Conservation (phyloP, 2,888 invertebrate genomes). For the Drosophila rellima region DNA sequence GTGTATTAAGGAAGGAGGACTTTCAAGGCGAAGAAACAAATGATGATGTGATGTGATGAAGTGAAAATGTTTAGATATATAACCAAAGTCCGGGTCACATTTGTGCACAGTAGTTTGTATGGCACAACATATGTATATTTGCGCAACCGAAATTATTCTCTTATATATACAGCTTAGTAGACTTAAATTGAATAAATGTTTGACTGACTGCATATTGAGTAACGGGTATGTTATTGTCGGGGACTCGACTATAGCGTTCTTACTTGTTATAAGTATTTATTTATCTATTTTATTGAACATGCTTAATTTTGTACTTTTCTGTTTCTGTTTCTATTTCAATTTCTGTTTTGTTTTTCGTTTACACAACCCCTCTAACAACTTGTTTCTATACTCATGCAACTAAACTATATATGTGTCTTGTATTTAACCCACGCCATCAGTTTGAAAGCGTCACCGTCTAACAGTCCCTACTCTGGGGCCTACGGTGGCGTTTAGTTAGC, state of each 20-base stretch:
- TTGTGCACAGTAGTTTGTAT: too few relatives aligned
- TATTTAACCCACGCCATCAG: slow-evolving; percentile 65
- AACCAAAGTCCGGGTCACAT: too few relatives aligned
- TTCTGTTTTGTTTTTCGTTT: slow-evolving; percentile 69
- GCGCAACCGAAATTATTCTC: too few relatives aligned
- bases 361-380: slow-evolving; percentile 69
- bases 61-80: too few relatives aligned
- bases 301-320: slow-evolving; percentile 78
- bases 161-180: too few relatives aligned
- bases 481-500: slow-evolving; percentile 37
- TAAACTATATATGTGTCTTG: slow-evolving; percentile 58
- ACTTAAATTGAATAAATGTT: too few relatives aligned
- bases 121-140: too few relatives aligned
- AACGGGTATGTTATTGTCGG: not conserved
- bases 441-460: slow-evolving; percentile 43
- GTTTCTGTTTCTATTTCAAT: slow-evolving; percentile 62
- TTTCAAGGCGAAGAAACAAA: too few relatives aligned
- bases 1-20: too few relatives aligned
- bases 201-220: not conserved
- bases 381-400: slow-evolving; percentile 70
- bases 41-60: too few relatives aligned
- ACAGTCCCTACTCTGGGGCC: slow-evolving; percentile 5
- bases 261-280: slow-evolving; percentile 31
- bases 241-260: not conserved
- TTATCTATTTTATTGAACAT: slow-evolving; percentile 68